These are phyloP conservation scores for Prostheceraeus crozeri DNA, from an alignment of 2,888 invertebrate genomes.

Conservation along the genomic window DNA sequence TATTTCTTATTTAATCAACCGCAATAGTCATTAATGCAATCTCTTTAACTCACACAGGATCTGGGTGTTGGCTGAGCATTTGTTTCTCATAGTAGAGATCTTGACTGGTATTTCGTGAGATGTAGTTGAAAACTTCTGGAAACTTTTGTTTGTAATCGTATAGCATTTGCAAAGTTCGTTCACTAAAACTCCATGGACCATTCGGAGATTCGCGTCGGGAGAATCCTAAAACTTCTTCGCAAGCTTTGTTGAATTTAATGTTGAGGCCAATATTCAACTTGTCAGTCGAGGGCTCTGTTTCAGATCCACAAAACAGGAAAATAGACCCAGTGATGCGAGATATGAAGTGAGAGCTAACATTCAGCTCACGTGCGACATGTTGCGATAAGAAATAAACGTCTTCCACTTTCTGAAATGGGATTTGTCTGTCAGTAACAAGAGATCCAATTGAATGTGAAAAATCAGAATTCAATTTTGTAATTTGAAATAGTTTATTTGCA, in stretches of 20 bases:
- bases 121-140: constrained; percentile 67
- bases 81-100: constrained; percentile 56
- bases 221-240: constrained; percentile 68
- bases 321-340: constrained; percentile 79
- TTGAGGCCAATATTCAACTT: constrained; percentile 75
- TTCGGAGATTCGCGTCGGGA: constrained; percentile 62
- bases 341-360: constrained; percentile 65
- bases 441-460: no score
- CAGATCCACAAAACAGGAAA: constrained; percentile 60
- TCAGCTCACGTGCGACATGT: constrained; percentile 55
- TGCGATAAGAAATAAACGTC: no score
- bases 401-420: no score
- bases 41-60: no score
- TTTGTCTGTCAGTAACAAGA: no score
- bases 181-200: constrained; percentile 70
- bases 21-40: no score
- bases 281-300: constrained; percentile 41
- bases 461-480: no score
- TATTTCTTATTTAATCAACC: no score
- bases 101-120: constrained; percentile 53
- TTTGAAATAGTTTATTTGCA: no score
- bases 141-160: constrained; percentile 65
- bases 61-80: no score
- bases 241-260: constrained; percentile 67
- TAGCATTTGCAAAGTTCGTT: constrained; percentile 67